phyloP scores from a whole-genome alignment of 1,140 invertebrate genomes.

The Drosophila ohnishii region DNA sequence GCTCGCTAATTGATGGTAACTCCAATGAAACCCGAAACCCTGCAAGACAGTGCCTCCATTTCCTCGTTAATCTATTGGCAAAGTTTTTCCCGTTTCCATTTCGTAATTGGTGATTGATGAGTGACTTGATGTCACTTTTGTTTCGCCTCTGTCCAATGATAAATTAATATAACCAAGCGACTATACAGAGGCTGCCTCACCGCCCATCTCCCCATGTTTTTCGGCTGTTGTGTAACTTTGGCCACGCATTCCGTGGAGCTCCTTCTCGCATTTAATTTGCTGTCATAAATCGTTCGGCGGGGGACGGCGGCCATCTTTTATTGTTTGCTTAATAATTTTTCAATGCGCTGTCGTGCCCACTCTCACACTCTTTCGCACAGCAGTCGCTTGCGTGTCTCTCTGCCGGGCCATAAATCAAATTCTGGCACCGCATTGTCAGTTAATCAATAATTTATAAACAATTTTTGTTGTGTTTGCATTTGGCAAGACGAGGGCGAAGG shows the following conservation, averaged over 20 bases:
- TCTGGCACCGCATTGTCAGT: constrained; percentile 79
- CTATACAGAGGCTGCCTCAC: constrained; percentile 24
- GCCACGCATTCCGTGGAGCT: constrained; percentile 47
- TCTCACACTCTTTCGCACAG: constrained; percentile 40
- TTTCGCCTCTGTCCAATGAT: constrained; percentile 61
- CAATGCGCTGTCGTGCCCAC: constrained; percentile 56
- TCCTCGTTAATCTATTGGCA: constrained; percentile 71
- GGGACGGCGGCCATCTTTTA: constrained; percentile 69
- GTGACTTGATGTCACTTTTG: constrained; percentile 74
- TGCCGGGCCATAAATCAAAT: constrained; percentile 74
- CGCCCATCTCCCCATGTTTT: constrained; percentile 27
- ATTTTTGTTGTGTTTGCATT: constrained; percentile 44
- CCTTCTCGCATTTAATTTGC: constrained; percentile 55
- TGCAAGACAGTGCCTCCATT: constrained; percentile 30
- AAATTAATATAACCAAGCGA: constrained; percentile 66
- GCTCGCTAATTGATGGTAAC: constrained; percentile 28
- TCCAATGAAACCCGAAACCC: constrained; percentile 23
- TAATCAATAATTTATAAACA: constrained; percentile 82
- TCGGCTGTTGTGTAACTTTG: constrained; percentile 49
- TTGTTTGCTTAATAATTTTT: constrained; percentile 78
- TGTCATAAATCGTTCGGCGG: constrained; percentile 60
- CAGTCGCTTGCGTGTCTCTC: constrained; percentile 61
- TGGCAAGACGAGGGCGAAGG: constrained; percentile 19
- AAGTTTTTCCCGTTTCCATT: constrained; percentile 55
- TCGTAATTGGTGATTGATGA: constrained; percentile 82